Percentiles rank a stretch among this genome's conserved stretches.
Evolutionary conservation across 2,113 vertebrate species (phyloP).

Genomic region (Platysteira castanea): DNA sequence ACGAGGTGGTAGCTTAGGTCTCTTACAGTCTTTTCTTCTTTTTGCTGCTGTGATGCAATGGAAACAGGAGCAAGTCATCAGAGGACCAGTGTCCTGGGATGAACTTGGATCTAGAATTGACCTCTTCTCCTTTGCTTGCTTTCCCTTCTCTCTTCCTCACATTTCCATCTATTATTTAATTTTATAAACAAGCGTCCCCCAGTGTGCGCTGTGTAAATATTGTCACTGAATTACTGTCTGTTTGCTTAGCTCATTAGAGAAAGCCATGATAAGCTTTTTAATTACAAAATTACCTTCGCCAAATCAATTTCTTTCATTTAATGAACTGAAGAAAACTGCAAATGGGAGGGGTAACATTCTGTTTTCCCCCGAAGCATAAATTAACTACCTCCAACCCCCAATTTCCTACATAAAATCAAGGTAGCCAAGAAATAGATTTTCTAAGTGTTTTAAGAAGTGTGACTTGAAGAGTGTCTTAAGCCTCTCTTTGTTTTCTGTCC

Average conservation of each 20-base stretch:
- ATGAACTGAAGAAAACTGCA: constrained; percentile 74
- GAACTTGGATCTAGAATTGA: background rate
- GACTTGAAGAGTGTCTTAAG: background rate
- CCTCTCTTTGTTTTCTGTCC: background rate
- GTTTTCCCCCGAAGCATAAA: constrained; percentile 9
- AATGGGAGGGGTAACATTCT: constrained; percentile 38
- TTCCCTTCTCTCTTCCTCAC: constrained; percentile 13
- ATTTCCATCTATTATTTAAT: constrained; percentile 68
- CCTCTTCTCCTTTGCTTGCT: constrained; percentile 4
- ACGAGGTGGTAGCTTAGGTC: background rate
- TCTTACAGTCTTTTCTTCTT: background rate
- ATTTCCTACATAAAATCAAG: background rate
- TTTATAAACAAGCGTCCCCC: constrained; percentile 65
- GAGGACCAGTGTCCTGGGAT: background rate
- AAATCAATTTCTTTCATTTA: constrained; percentile 80
- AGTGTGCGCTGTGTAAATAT: constrained; percentile 72
- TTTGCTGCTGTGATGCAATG: background rate
- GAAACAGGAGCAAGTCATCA: background rate
- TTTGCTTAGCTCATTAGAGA: constrained; percentile 79
- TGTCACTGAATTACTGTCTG: constrained; percentile 78
- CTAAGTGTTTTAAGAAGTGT: background rate
- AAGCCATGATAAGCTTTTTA: constrained; percentile 83
- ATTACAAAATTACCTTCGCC: constrained; percentile 80
- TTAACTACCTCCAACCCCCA: background rate
- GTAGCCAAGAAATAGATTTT: background rate